Base-by-base conservation (phyloP, 2,888 invertebrate genomes). In the Bellardia pandia region DNA sequence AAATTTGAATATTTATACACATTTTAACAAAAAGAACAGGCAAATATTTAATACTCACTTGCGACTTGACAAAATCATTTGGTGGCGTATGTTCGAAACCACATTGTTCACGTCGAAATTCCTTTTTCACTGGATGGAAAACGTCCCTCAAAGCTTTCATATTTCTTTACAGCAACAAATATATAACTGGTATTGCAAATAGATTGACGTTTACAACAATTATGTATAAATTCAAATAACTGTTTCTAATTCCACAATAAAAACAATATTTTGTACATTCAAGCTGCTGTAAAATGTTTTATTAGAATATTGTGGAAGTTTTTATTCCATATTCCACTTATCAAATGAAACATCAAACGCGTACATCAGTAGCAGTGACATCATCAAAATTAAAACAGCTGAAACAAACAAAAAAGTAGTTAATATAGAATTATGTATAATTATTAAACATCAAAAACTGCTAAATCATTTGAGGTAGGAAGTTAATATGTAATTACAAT, bases 51-150 rank as follows among this genome's bases (percentile, higher is more conserved):
- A 23, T 51, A 89, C 91, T 92, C 89, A 93, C 93, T 90, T 94
- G 94, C 4, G 93, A 94, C 83, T 92, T 93, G 51, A 94, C 93
- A 89, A 94, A 93, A 88, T 93, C 92, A 89, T 93, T 92, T 51
- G 93, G 91, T n/a, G 92, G 91, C 60, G 90, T 88, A 84, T 93
- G 93, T 86, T 93, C 91, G 51, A 93, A 93, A 8, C 93, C 93
- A 86, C 93, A 93, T 71, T 91, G 91, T 45, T 91, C 91, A 2
- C 91, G 90, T 13, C 90, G 89, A 79, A 93, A 92, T 88, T 93
- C 93, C 77, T 93, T 93, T 68, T 90, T 90, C 1, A 93, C 91
- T 11, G 93, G 92, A 88, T 92, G 91, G 6, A 93, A 90, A 40
- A 93, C 90, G 13, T 71, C 58, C 40, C 71, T 87, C 23, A 87